Evolutionary conservation across 2,113 vertebrate species (phyloP).

Genomic region (Lophochroa leadbeateri): DNA sequence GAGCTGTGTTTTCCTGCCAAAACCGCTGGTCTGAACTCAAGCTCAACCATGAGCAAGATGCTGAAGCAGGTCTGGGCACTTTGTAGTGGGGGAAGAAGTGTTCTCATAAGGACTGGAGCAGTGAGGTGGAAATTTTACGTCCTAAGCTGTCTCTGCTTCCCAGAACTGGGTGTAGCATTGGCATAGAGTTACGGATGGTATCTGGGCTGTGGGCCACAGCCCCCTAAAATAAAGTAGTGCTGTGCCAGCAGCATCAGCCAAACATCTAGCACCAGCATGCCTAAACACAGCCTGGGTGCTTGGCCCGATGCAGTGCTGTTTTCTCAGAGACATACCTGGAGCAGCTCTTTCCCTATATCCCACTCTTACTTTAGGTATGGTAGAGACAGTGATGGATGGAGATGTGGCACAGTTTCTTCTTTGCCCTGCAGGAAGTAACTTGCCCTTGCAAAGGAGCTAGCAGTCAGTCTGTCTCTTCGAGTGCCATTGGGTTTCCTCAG

Average conservation of each 20-base stretch:
- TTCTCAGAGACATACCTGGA: accelerated
- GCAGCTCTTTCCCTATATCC: background rate
- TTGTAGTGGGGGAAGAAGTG: background rate
- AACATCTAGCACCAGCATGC: background rate
- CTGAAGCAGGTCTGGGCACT: background rate
- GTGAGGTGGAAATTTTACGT: background rate
- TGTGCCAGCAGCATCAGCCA: background rate
- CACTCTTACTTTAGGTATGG: background rate
- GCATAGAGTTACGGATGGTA: background rate
- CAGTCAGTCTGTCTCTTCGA: background rate
- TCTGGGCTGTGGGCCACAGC: accelerated
- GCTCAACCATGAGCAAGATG: background rate
- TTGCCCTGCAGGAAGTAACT: background rate
- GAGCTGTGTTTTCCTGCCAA: background rate
- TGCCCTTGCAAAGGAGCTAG: background rate
- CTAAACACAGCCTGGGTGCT: background rate
- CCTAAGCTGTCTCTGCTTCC: background rate
- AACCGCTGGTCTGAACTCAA: background rate
- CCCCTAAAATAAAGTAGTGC: background rate
- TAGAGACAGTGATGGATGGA: background rate
- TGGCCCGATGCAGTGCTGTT: background rate
- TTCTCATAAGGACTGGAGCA: background rate
- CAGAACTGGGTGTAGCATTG: background rate
- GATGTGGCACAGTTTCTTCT: background rate
- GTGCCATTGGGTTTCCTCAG: background rate